Conservation (phyloP, 2,797 vertebrate species). For the Muscicapa striata region DNA sequence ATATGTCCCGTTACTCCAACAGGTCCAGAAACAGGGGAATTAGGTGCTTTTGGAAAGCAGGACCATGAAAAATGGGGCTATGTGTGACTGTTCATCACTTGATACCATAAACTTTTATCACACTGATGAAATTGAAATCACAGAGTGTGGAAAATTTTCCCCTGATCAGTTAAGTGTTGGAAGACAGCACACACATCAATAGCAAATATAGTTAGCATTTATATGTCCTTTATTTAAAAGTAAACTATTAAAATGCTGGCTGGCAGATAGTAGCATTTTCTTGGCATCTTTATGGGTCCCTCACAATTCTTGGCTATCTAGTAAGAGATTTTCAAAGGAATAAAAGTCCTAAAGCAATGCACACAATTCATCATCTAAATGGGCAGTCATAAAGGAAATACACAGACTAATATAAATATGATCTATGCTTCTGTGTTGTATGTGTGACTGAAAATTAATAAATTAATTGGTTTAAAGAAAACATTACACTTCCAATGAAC, state of each 20-base stretch:
- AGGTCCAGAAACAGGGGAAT: background rate
- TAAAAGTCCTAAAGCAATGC: background rate
- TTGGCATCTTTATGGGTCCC: background rate
- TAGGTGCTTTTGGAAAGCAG: background rate
- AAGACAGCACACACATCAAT: background rate
- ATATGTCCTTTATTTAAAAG: background rate
- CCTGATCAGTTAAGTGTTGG: background rate
- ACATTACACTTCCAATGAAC: background rate
- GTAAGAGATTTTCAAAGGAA: background rate
- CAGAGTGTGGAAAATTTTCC: background rate
- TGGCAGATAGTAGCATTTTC: background rate
- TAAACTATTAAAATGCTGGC: background rate
- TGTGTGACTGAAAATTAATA: background rate
- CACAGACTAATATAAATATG: background rate
- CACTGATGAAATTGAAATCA: background rate
- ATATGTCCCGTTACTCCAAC: background rate
- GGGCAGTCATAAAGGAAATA: background rate
- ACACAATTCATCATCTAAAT: background rate
- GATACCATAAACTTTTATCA: background rate
- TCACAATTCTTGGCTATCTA: background rate
- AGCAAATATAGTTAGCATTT: background rate
- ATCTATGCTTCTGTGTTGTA: background rate
- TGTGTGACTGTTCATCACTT: rapidly evolving
- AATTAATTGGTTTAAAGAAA: background rate
- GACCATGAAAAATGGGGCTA: background rate